Percentiles rank a stretch among this genome's conserved stretches.
Conservation (phyloP, 2,113 vertebrate genomes). For the Orthonyx spaldingii region DNA sequence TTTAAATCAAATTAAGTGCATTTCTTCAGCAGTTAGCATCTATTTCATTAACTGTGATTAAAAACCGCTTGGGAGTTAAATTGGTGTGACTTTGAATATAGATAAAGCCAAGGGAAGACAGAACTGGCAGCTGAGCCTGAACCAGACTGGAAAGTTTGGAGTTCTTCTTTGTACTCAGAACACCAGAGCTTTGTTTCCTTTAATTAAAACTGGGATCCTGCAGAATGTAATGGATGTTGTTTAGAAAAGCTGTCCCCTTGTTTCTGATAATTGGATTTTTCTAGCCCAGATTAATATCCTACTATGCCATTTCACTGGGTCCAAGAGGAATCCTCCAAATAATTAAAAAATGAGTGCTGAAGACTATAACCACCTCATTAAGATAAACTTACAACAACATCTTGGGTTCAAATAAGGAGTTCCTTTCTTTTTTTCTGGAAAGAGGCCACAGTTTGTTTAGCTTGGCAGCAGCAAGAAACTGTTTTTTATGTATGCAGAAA, state of each 20-base stretch:
- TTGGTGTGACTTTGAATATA: slow-evolving; percentile 51
- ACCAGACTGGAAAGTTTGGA: neutral
- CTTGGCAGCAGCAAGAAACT: neutral
- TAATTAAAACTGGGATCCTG: slow-evolving; percentile 51
- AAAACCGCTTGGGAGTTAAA: slow-evolving; percentile 41
- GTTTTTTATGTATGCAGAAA: neutral
- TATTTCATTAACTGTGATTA: slow-evolving; percentile 57
- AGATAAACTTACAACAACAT: slow-evolving; percentile 48
- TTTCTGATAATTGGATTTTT: slow-evolving; percentile 61
- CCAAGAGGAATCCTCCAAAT: slow-evolving; percentile 44
- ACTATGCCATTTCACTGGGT: neutral
- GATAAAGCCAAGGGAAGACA: slow-evolving; percentile 22
- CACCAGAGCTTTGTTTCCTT: slow-evolving; percentile 56
- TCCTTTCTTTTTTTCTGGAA: slow-evolving; percentile 37
- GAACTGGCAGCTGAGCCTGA: slow-evolving; percentile 39
- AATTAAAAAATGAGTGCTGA: slow-evolving; percentile 33
- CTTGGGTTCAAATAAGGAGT: slow-evolving; percentile 36
- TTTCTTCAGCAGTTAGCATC: slow-evolving; percentile 46
- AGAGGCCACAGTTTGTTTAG: slow-evolving; percentile 46
- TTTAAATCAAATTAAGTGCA: slow-evolving; percentile 56
- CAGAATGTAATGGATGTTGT: slow-evolving; percentile 39
- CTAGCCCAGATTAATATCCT: slow-evolving; percentile 64
- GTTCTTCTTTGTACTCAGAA: slow-evolving; percentile 29
- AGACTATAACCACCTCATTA: slow-evolving; percentile 39
- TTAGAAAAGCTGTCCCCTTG: slow-evolving; percentile 16